phyloP scores from a whole-genome alignment of 2,113 vertebrate species.

The Cephalopterus ornatus region DNA sequence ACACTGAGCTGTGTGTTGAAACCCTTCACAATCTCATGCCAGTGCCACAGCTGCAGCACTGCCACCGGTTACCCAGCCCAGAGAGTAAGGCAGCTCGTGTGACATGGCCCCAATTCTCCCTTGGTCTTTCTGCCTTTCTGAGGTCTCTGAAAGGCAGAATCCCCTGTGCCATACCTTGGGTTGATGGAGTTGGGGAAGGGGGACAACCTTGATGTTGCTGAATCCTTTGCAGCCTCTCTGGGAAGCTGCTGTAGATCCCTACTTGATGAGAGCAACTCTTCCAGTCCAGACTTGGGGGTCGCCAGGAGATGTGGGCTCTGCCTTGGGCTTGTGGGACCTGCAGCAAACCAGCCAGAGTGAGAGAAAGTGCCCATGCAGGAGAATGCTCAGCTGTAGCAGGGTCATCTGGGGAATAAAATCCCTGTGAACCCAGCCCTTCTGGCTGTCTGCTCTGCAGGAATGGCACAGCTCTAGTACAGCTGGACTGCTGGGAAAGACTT shows the following conservation, averaged over 20 bases:
- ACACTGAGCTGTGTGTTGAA: background rate
- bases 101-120: background rate
- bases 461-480: background rate
- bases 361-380: background rate
- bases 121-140: background rate
- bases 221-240: background rate
- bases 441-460: background rate
- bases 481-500: background rate
- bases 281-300: background rate
- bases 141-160: background rate
- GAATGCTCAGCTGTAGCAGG: background rate
- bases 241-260: background rate
- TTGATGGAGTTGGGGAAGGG: background rate
- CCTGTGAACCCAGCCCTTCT: rapidly evolving
- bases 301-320: background rate
- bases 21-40: background rate
- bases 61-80: background rate
- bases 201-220: rapidly evolving
- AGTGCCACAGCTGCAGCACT: background rate
- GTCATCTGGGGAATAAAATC: background rate
- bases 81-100: background rate
- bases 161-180: background rate
- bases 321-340: background rate
- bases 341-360: background rate
- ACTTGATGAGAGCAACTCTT: background rate